phyloP scores from a whole-genome alignment of 23 tunicate genomes.

The Halocynthia roretzi region DNA sequence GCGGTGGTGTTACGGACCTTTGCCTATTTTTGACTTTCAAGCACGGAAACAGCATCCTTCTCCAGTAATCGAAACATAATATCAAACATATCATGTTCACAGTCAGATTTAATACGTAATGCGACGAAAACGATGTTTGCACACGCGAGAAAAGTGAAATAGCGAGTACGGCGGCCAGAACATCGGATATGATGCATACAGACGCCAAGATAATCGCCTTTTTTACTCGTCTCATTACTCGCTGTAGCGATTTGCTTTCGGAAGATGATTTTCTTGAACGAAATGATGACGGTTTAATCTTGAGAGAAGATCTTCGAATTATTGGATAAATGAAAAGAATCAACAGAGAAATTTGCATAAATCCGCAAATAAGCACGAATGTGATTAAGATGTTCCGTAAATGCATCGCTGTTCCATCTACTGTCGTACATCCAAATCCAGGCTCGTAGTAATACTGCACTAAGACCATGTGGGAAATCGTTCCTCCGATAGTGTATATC shows the following conservation, averaged over 20 bases:
- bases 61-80: no score
- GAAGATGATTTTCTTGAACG: no score
- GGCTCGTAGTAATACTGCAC: slow-evolving; percentile 21
- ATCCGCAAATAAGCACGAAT: not conserved
- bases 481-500: slow-evolving; percentile 15
- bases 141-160: not conserved
- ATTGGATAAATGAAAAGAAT: slow-evolving; percentile 1
- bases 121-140: no score
- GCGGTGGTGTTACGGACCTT: no score
- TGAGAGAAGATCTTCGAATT: not conserved
- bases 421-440: slow-evolving; percentile 26
- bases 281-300: not conserved
- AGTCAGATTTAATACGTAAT: no score
- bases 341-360: slow-evolving; percentile 4
- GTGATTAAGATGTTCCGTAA: not conserved
- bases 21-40: no score
- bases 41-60: no score
- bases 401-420: not conserved
- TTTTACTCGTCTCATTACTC: slow-evolving; percentile 31
- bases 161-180: slow-evolving; percentile 11
- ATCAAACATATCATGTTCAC: no score
- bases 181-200: slow-evolving; percentile 34
- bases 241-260: not conserved
- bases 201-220: slow-evolving; percentile 38
- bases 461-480: not conserved